A percentile compares a stretch with the other conserved stretches of the same genome.
phyloP scores from a whole-genome alignment of 2,888 invertebrate genomes.

The Cephus spinipes region DNA sequence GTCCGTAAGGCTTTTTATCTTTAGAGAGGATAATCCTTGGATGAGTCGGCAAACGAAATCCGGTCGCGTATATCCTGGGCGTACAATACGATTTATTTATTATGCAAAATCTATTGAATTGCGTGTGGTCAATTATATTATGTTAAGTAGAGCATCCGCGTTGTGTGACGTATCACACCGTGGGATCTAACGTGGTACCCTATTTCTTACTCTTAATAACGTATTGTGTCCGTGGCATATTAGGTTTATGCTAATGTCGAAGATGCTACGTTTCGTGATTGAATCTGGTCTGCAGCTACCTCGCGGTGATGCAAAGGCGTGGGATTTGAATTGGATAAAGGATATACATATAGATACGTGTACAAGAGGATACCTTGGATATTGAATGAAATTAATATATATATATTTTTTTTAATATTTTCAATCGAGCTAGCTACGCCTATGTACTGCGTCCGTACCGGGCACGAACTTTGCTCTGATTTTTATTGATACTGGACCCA shows the following conservation, averaged over 20 bases:
- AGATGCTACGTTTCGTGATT: constrained; percentile 41
- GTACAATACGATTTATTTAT: constrained; percentile 57
- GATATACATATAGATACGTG: constrained; percentile 29
- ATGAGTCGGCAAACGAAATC: constrained; percentile 8
- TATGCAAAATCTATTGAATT: constrained; percentile 62
- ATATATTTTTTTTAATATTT: not conserved
- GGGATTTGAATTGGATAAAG: constrained; percentile 32
- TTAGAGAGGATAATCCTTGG: constrained; percentile 33
- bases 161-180: constrained; percentile 52
- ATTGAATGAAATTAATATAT: not conserved
- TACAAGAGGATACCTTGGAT: not conserved
- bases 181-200: constrained; percentile 40
- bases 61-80: constrained; percentile 9
- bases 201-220: constrained; percentile 54
- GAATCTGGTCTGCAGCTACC: constrained; percentile 13
- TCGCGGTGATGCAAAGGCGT: constrained; percentile 5
- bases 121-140: constrained; percentile 67
- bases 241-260: constrained; percentile 64
- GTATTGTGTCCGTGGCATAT: constrained; percentile 64
- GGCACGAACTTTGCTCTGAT: not conserved
- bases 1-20: not conserved
- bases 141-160: constrained; percentile 62
- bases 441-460: not conserved
- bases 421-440: not conserved
- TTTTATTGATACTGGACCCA: not conserved